Evolutionary conservation across 2,797 vertebrate species (phyloP), one percentile per base, ranked within the genome.

Genomic region (Urosaurus nigricauda): DNA sequence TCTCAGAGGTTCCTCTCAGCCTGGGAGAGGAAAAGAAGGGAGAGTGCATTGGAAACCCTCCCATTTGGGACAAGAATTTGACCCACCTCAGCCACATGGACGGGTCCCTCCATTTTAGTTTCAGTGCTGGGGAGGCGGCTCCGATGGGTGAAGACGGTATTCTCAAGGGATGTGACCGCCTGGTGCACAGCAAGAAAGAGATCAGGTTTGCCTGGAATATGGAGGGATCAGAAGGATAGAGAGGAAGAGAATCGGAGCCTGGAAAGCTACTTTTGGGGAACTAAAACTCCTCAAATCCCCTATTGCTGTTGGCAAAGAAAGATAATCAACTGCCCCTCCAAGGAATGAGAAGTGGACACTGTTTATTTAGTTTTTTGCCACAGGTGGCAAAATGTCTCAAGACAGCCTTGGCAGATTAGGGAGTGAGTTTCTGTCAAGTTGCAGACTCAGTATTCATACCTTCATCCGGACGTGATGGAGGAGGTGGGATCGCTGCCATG

Each of bases 141-240:
- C 94, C 96, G 98, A 88, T 98, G 97, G 53, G 94, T 97, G 81
- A 96, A 96, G 63, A 97, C 97, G 0, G 97, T 94, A 0, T 96
- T 97, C 90, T 99, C 99, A 87, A 99, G 97, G 1, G 98, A 98
- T 0, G 97, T 97, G 63, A 99, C 92, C 2, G 97, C 96, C 0
- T 96, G 93, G 94, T 98, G 98, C 5, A 99, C 97, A 58, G 96
- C 96, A 0, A 93, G 92, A 87, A 98, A 99, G 14, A 98, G 93
- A 4, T 97, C 96, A 1, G 94, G 93, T 75, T 94, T 24, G 53
- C 58, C 93, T 73, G 93, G 35, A n/a, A 43, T 2, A 95, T 96
- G 1, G 37, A 13, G 37, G 40, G 17, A 40, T 51, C 32, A 19
- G 11, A 51, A 14, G 47, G 8, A 51, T 9, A 9, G 47, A 51